Evolutionary conservation across 2,888 invertebrate species (phyloP), one percentile per base, ranked within the genome.

Genomic region (Caenorhabditis sp.): DNA sequence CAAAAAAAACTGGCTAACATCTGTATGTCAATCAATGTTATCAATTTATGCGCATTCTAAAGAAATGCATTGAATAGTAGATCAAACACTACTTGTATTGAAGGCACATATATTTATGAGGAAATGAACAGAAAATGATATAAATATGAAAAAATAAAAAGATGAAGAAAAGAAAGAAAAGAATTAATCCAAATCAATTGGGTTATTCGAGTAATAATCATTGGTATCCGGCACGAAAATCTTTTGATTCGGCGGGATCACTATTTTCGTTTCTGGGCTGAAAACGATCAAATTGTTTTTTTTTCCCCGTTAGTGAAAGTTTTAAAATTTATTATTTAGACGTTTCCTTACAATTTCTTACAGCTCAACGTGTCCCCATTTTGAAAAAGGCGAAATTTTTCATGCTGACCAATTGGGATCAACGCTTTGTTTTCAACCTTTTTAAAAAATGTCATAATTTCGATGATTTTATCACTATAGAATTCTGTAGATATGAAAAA

Each of bases 181-280:
- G 10, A 31, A 31, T 63, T 55, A 77, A 26, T 80, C 83, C 67
- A 84, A 77, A 64, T 71, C 60, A 53, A 85, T 85, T 19, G 85
- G 85, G 64, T 84, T 65, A 17, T 78, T 68, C 24, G 81, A 79
- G 68, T 81, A 84, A 68, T 81, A 76, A 66, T 84, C 84, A 63
- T 82, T 84, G 31, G 84, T 83, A 21, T 78, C 36, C 19, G 84
- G 84, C 10, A 71, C 78, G 60, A 72, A 81, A 27, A 77, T 69
- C 49, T 70, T 64, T 50, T 49, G 31, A 23, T 73, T 60, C 24
- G 66, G 67, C 27, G 75, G 76, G 12, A 49, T 43, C 1, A 66
- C 67, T n/a, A 50, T 61, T 26, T 65, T 69, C 36, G 69, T 70
- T 50, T 72, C 69, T 12, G 68, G 62, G 51, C 75, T 75, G 65